Evolutionary conservation across 1,140 invertebrate species (phyloP).

Genomic region (Panulirus ornatus): DNA sequence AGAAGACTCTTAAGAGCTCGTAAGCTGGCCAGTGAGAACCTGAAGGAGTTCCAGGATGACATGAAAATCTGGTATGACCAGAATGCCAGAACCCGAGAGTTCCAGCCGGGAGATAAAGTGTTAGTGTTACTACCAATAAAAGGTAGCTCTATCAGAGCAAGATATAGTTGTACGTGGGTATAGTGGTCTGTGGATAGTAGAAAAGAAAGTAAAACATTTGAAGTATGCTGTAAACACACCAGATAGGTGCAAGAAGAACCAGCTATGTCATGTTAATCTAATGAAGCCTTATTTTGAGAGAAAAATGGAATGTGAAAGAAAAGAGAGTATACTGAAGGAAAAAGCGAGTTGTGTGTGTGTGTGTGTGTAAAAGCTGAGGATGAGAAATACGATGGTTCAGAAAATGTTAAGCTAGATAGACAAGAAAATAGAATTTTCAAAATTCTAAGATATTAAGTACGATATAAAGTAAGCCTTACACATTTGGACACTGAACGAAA

Average conservation of each 20-base stretch:
- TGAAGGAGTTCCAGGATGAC: not conserved
- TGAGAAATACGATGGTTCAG: too few species aligned
- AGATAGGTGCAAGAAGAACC: not conserved
- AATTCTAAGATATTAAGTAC: too few species aligned
- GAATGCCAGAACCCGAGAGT: conserved; percentile 6
- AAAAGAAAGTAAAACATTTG: conserved; percentile 9
- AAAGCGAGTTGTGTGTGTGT: too few species aligned
- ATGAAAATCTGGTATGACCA: conserved; percentile 23
- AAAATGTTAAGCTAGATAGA: too few species aligned
- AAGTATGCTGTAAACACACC: conserved; percentile 22
- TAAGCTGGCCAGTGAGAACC: conserved; percentile 9
- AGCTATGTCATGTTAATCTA: not conserved
- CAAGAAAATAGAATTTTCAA: too few species aligned
- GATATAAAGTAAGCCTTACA: too few species aligned
- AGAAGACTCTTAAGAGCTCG: conserved; percentile 4
- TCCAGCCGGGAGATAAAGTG: conserved; percentile 5
- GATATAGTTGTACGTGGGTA: conserved; percentile 2
- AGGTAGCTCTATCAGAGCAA: not conserved
- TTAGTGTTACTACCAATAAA: conserved; percentile 12
- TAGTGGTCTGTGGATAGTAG: not conserved
- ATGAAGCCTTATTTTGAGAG: not conserved
- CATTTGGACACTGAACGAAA: too few species aligned
- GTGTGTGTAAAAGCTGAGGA: too few species aligned
- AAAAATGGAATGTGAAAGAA: not conserved
- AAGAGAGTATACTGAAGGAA: too few species aligned